phyloP scores from a whole-genome alignment of 2,888 invertebrate genomes.

The Gisinianus flammeolus region DNA sequence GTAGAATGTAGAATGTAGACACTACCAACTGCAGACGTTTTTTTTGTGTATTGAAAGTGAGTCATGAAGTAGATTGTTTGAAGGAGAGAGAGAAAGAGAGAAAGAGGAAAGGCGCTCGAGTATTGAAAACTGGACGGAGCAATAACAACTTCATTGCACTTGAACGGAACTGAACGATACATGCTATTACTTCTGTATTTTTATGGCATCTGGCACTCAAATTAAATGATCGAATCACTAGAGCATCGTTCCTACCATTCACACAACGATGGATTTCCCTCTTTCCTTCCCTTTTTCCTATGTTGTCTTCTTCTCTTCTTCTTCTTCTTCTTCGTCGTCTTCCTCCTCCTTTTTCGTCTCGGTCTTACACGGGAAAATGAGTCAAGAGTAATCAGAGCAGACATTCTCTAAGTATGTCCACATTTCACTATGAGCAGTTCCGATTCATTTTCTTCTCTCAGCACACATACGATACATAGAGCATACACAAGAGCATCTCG shows the following conservation, averaged over 20 bases:
- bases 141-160: slow-evolving; percentile 29
- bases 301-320: not conserved
- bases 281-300: not conserved
- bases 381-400: slow-evolving; percentile 18
- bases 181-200: slow-evolving; percentile 28
- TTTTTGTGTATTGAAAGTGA: not conserved
- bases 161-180: slow-evolving; percentile 31
- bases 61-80: not conserved
- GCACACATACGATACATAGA: not conserved
- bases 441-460: not conserved
- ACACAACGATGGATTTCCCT: not conserved
- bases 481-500: no score
- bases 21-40: no score
- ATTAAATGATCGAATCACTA: slow-evolving; percentile 32
- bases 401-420: slow-evolving; percentile 4
- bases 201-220: slow-evolving; percentile 34
- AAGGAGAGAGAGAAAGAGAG: not conserved
- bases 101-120: not conserved
- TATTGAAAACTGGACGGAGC: not conserved
- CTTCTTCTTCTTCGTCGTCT: not conserved
- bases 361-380: slow-evolving; percentile 4
- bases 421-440: not conserved
- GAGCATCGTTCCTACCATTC: not conserved
- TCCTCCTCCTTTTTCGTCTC: not conserved
- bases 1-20: not conserved